phyloP scores from a whole-genome alignment of 2,888 invertebrate species.

The Ganaspis brasiliensis region DNA sequence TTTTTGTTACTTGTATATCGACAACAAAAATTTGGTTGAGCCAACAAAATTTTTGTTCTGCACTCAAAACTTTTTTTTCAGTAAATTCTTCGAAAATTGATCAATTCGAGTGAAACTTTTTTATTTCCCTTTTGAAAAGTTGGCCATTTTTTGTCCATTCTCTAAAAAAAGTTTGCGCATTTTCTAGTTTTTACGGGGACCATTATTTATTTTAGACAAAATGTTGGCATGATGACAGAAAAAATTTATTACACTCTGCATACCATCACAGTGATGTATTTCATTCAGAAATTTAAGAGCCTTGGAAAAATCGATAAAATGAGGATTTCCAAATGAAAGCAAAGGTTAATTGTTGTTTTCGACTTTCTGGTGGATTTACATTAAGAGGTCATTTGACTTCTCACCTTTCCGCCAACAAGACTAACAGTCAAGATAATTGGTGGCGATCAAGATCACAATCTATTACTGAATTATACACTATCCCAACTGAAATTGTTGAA shows the following conservation, averaged over 20 bases:
- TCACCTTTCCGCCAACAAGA: not conserved
- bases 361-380: not conserved
- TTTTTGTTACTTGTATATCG: no score
- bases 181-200: no score
- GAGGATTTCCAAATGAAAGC: no score
- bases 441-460: constrained; percentile 14
- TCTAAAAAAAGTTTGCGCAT: no score
- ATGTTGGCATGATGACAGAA: not conserved
- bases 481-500: not conserved
- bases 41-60: no score
- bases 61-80: no score
- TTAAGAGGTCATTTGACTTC: not conserved
- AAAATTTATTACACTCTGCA: constrained; percentile 8
- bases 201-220: constrained; percentile 1
- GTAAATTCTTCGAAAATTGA: no score
- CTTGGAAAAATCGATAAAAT: no score
- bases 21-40: no score
- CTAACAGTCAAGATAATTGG: not conserved
- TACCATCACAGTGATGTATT: not conserved
- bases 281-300: not conserved
- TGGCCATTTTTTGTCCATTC: no score
- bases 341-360: not conserved
- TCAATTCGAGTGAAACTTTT: no score
- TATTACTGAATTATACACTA: constrained; percentile 25
- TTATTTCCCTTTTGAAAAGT: no score